Base-by-base conservation (phyloP, 2,113 vertebrate genomes). In the Thamnophis sirtalis region DNA sequence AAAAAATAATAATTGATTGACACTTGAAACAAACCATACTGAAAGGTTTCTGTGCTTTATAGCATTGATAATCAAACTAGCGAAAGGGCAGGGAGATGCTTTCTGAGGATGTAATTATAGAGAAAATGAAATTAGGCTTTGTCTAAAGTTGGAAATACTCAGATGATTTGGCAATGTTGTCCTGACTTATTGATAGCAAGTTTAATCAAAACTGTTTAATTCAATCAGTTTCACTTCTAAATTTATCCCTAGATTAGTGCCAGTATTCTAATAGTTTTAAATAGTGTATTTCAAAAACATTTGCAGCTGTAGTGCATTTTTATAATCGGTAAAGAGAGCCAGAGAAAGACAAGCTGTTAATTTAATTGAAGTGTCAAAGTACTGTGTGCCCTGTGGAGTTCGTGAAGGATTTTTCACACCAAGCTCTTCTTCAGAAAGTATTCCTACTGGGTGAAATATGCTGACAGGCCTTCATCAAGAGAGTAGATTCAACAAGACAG, bases 341-440 rank as follows among this genome's bases (percentile, higher is more conserved):
- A 92, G 49, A 63, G 56, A 93, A 68, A 0, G 1, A 54, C 84
- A 93, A 92, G n/a, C 86, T 0, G 56, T 89, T 89, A 92, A 89
- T 86, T 91, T 68, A 95, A 96, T 89, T 92, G 95, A 96, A 95
- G 95, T 95, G 95, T 95, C 95, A 95, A 28, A 96, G 92, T 53
- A 94, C 93, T 95, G 54, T 0, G 95, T 93, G 51, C 85, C 93
- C 95, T 0, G 7, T 9, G 51, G 93, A 95, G 95, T 88, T 95
- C 54, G 54, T 0, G 43, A 60, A 94, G 92, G 92, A 89, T 17
- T 22, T 93, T 86, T 5, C 91, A 85, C 86, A 94, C 92, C 51
- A 94, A 22, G 84, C 1, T 92, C 92, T 93, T 92, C 94, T 92
- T 93, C 93, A 93, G 84, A 93, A 92, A 94, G 88, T 86, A 93